These are phyloP conservation scores for Hemicordylus capensis DNA, from an alignment of 2,113 vertebrate genomes.

Conservation along the genomic window DNA sequence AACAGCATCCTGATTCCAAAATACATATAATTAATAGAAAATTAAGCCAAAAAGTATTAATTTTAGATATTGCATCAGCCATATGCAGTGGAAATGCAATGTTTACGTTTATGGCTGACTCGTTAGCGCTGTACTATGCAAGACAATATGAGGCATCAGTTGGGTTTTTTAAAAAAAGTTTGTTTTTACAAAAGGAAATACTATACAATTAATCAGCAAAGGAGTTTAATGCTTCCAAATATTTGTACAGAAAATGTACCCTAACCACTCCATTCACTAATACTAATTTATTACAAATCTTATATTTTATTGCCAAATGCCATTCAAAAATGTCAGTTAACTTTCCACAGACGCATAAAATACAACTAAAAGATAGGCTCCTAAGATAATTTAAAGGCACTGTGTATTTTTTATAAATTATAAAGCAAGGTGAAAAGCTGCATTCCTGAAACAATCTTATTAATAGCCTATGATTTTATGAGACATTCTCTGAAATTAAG, in stretches of 20 bases:
- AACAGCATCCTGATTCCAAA: constrained; percentile 43
- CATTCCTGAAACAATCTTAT: not conserved
- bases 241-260: constrained; percentile 39
- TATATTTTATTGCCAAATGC: constrained; percentile 27
- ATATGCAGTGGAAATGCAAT: constrained; percentile 71
- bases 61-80: constrained; percentile 71
- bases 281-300: no score
- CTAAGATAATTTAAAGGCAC: constrained; percentile 29
- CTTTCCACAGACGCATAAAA: constrained; percentile 23
- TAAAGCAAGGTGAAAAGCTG: not conserved
- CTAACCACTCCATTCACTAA: constrained; percentile 43
- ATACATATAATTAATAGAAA: constrained; percentile 70
- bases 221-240: constrained; percentile 57
- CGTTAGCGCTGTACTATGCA: constrained; percentile 76
- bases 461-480: not conserved
- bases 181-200: constrained; percentile 71
- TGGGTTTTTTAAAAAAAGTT: constrained; percentile 74
- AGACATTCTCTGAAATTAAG: not conserved
- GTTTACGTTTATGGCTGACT: constrained; percentile 77
- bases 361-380: constrained; percentile 1
- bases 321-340: constrained; percentile 28
- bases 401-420: constrained; percentile 41
- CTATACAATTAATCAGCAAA: constrained; percentile 52
- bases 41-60: constrained; percentile 80
- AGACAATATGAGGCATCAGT: constrained; percentile 82